These are phyloP conservation scores for Fratercula arctica DNA, from an alignment of 2,797 vertebrate species.

Conservation along the genomic window DNA sequence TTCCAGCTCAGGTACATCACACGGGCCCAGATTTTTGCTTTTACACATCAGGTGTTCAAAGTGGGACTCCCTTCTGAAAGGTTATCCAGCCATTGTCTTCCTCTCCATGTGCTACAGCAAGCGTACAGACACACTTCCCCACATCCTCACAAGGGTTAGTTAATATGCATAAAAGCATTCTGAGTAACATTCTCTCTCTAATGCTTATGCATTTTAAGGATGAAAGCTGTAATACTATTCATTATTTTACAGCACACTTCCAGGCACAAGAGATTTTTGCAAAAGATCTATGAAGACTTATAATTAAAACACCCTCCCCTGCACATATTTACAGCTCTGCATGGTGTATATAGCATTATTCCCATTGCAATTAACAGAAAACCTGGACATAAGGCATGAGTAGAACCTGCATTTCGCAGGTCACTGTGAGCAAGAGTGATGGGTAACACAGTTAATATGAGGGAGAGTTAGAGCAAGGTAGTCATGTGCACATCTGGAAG, in stretches of 20 bases:
- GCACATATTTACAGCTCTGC: background rate
- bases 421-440: background rate
- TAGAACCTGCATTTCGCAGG: background rate
- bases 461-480: background rate
- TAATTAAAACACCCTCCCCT: background rate
- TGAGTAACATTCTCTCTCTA: background rate
- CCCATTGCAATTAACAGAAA: background rate
- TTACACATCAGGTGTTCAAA: background rate
- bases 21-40: background rate
- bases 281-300: background rate
- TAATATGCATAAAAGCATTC: background rate
- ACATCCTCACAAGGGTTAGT: background rate
- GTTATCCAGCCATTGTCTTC: background rate
- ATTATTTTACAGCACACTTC: background rate
- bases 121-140: background rate
- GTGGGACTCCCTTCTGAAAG: background rate
- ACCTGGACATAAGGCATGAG: background rate
- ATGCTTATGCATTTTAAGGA: background rate
- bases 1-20: background rate
- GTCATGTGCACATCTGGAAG: background rate
- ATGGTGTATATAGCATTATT: background rate
- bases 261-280: background rate
- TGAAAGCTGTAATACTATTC: background rate
- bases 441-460: background rate
- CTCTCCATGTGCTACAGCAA: background rate